Evolutionary conservation across 2,797 vertebrate species (phyloP).

Genomic region (Micropoecilia bifurca): DNA sequence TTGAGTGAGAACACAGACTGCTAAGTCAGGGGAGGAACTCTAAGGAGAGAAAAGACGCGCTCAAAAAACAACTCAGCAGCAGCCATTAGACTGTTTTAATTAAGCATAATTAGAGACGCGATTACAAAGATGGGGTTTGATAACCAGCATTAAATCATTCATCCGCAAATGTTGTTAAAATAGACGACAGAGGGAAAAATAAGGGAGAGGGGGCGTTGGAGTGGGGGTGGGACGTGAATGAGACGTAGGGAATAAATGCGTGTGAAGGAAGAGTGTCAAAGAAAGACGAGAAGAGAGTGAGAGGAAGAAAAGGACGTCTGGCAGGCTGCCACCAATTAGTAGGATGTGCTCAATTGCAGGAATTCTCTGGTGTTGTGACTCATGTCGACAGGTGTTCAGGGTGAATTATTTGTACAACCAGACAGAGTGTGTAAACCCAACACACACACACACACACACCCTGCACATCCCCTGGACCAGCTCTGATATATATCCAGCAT

Average conservation of each 20-base stretch:
- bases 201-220: conserved; percentile 11
- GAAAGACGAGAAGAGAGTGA: conserved; percentile 13
- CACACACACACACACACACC: conserved; percentile 47
- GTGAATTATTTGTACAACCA: conserved; percentile 71
- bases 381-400: conserved; percentile 82
- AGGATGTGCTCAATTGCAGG: conserved; percentile 86
- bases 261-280: conserved; percentile 27
- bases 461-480: conserved; percentile 53
- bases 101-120: conserved; percentile 95
- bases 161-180: conserved; percentile 96
- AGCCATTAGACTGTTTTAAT: conserved; percentile 97
- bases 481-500: conserved; percentile 74
- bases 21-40: conserved; percentile 75
- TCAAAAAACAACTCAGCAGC: conserved; percentile 84
- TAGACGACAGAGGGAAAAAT: conserved; percentile 55
- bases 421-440: conserved; percentile 39
- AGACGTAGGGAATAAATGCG: conserved; percentile 48
- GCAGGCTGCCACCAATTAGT: conserved; percentile 88
- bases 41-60: conserved; percentile 74
- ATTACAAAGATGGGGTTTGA: conserved; percentile 96
- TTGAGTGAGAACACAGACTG: conserved; percentile 73
- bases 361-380: conserved; percentile 82
- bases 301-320: conserved; percentile 59
- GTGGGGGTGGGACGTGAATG: conserved; percentile 34
- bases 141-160: conserved; percentile 96